Evolutionary conservation across 1,140 invertebrate genomes (phyloP), one percentile per base, ranked within the genome.

Genomic region (Limonius californicus): DNA sequence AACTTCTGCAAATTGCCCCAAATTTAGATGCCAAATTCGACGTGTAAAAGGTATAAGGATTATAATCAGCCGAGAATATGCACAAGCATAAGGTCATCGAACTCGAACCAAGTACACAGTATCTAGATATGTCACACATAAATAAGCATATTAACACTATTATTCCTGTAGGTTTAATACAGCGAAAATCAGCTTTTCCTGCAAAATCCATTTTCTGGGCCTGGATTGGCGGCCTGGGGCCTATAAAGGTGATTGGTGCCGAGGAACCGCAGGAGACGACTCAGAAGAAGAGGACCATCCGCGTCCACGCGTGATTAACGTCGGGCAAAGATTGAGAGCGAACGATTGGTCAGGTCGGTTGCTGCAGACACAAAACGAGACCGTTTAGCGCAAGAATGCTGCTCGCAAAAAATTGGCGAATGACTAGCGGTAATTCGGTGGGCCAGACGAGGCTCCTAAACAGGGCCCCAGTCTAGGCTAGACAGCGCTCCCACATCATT

Each of bases 401-500:
- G 16, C 45, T 19, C 20, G 45, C 9, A 50, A 50, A 50, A 50
- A 50, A 50, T 50, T 50, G 45, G 45, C 45, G 45, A 50, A 50
- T 50, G 45, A 50, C 45, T 50, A 50, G 45, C 45, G 45, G 45
- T 50, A 50, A 50, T 50, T 50, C 45, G 45, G 20, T 50, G 45
- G 45, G 45, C 45, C 45, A 50, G 45, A 50, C 45, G 45, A 50
- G 45, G 20, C 45, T 50, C 45, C 45, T 50, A 50, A 50, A 50
- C 45, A 50, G 45, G 45, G 45, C 45, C 45, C 45, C 45, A 12
- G 45, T 50, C 45, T 50, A 50, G 45, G 45, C 45, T 50, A 50
- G 45, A 50, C 45, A 50, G 45, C 45, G 45, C 45, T 50, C 45
- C 45, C 45, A 50, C 45, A 50, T 50, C 45, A 50, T 50, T 50